Base-by-base conservation (phyloP, 1,140 invertebrate genomes). In the Sitobion miscanthi region DNA sequence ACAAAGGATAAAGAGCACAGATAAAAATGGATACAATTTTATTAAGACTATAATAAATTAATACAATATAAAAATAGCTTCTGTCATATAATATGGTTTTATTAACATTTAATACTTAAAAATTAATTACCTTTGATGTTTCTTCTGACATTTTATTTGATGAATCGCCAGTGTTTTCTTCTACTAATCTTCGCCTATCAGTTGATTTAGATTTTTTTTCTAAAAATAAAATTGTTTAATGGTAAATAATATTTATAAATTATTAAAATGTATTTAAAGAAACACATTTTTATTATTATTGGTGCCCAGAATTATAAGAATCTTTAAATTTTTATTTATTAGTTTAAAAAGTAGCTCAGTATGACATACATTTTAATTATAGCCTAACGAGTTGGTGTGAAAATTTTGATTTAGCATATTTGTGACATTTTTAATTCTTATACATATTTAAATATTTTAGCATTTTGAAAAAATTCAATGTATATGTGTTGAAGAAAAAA, bases 71-170 rank as follows among this genome's bases (percentile, higher is more conserved):
- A n/a, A n/a, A 77, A 77, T 77, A n/a, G 62, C 14, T 30, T 77
- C n/a, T n/a, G 17, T 20, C 14, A 83, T 23, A 42, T 21, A 45
- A 5, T 21, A 83, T 83, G 42, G 4, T 83, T n/a, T n/a, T 17
- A 14, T 17, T 35, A 82, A n/a, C 20, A 82, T 82, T 82, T 35
- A 35, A 38, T 35, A 54, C 6, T 54, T 54, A n/a, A n/a, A n/a
- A n/a, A n/a, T n/a, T n/a, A 90, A 30, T 83, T 91, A 91, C 90
- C 35, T 83, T 52, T 83, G 69, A 20, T 35, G 14, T 52, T 83
- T 52, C 25, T 38, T 52, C 45, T 25, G 69, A 35, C 14, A n/a
- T 35, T 30, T 90, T 90, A 49, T 77, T 77, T 17, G 69, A 69
- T 25, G 62, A n/a, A 6, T 47, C 45, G 23, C 45, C 20, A 35